Evolutionary conservation across 1,140 invertebrate genomes (phyloP).

Genomic region (Cotesia typhae): DNA sequence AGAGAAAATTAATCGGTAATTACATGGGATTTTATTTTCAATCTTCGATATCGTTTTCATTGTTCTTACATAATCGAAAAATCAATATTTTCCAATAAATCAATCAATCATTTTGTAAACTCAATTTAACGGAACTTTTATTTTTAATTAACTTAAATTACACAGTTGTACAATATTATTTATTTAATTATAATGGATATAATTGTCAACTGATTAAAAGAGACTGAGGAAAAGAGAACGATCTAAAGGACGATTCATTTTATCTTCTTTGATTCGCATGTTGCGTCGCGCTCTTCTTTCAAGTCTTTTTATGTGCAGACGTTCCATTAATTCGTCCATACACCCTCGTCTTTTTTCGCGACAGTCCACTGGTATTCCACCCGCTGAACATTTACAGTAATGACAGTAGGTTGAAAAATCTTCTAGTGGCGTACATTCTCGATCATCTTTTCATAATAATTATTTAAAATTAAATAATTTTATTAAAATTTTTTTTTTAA

Average conservation of each 20-base stretch:
- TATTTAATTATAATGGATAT: too few species aligned
- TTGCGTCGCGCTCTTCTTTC: not conserved
- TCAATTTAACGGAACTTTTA: not conserved
- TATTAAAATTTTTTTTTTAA: too few species aligned
- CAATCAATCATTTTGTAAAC: not conserved
- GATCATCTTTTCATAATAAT: not conserved
- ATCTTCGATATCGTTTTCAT: slow-evolving; percentile 8
- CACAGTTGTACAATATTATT: too few species aligned
- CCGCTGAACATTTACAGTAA: slow-evolving; percentile 28
- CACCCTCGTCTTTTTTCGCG: slow-evolving; percentile 22
- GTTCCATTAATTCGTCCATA: slow-evolving; percentile 28
- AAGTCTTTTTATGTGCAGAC: slow-evolving; percentile 1
- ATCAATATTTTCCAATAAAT: not conserved
- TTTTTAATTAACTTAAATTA: too few species aligned
- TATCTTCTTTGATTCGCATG: not conserved
- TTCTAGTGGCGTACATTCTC: slow-evolving; percentile 23
- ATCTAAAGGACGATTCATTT: not conserved
- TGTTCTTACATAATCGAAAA: slow-evolving; percentile 12
- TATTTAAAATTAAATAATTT: too few species aligned
- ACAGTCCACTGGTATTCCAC: slow-evolving; percentile 25
- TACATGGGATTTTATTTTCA: slow-evolving; percentile 11
- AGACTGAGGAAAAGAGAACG: too few species aligned
- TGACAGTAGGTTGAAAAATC: slow-evolving; percentile 24
- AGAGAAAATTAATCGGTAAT: slow-evolving; percentile 34
- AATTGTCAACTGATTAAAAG: too few species aligned